Base-by-base conservation (phyloP, 1,140 invertebrate genomes). In the Battus philenor region DNA sequence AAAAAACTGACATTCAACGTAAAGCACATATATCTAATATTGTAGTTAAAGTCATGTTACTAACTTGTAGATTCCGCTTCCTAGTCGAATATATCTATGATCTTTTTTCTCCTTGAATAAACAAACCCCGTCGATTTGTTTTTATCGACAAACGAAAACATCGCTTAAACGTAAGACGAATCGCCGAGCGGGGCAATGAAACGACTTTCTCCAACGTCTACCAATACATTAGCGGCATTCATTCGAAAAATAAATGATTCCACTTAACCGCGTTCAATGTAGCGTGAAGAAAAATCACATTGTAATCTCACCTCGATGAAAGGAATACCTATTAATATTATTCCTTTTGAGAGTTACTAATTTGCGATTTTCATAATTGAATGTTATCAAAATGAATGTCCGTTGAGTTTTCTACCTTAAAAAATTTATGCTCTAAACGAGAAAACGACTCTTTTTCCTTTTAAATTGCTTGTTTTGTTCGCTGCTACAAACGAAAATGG, bases 301-400 rank as follows among this genome's bases (percentile, higher is more conserved):
- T 54, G 50, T 48, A 54, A 56, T 50, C 45, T 53, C 53, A 47
- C 41, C 46, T 33, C 41, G 32, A 34, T 29, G 44, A 49, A 52
- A 57, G 34, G 48, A 45, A 57, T 24, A 29, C 41, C 55, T 54
- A 60, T 60, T 57, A 60, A 58, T 57, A 54, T 50, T 55, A 55
- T 54, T 51, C 32, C 38, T 43, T 49, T 48, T 50, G 39, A 36
- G 48, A 38, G 49, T 50, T 47, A 54, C 60, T 68, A 68, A 68
- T 68, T 68, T 68, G 60, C 50, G 58, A 60, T 68, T 64, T 59
- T 60, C 55, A 54, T 69, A 69, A 69, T 69, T 69, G 62, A 69
- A 69, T 66, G 56, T 62, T 69, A 63, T 63, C 62, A 63, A 56
- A 69, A 69, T 46, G 56, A 65, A 63, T 54, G 54, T 33, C 52